Percentiles rank a stretch among this genome's conserved stretches.
Conservation (phyloP, 2,797 vertebrate genomes). For the Hirundo rustica region DNA sequence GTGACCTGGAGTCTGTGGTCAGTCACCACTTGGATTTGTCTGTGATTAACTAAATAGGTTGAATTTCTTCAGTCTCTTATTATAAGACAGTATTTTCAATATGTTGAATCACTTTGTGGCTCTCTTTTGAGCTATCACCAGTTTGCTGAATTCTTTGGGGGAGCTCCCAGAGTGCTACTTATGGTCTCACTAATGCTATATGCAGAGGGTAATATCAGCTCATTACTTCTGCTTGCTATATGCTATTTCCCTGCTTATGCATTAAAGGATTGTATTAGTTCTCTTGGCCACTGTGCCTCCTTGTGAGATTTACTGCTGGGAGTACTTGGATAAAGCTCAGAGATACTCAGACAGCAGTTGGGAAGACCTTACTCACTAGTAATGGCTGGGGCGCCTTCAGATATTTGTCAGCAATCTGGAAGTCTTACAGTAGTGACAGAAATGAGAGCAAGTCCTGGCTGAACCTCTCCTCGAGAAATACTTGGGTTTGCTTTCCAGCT, state of each 20-base stretch:
- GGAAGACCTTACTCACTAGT: not conserved
- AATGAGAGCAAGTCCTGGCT: conserved; percentile 13
- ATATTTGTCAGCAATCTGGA: conserved; percentile 26
- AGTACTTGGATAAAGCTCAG: conserved; percentile 7
- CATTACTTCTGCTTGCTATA: not conserved
- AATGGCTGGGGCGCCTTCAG: not conserved
- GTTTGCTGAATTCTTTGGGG: not conserved
- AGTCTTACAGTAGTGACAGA: not conserved
- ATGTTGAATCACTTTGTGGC: not conserved
- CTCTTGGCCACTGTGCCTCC: not conserved
- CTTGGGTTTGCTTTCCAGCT: not conserved
- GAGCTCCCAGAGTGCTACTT: not conserved
- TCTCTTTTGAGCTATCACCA: not conserved
- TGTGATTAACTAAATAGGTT: not conserved
- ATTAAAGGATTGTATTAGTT: not conserved
- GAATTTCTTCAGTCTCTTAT: conserved; percentile 14
- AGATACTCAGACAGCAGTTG: not conserved
- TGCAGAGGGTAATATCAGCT: conserved; percentile 26
- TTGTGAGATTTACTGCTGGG: conserved; percentile 9
- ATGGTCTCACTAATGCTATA: conserved; percentile 5
- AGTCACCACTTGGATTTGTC: conserved; percentile 40
- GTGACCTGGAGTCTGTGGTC: not conserved
- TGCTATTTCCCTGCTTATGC: not conserved
- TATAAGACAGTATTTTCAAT: conserved; percentile 16
- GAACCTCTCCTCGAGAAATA: not conserved